Conservation (phyloP, 2,888 invertebrate genomes). For the Cerastis rubricosa region DNA sequence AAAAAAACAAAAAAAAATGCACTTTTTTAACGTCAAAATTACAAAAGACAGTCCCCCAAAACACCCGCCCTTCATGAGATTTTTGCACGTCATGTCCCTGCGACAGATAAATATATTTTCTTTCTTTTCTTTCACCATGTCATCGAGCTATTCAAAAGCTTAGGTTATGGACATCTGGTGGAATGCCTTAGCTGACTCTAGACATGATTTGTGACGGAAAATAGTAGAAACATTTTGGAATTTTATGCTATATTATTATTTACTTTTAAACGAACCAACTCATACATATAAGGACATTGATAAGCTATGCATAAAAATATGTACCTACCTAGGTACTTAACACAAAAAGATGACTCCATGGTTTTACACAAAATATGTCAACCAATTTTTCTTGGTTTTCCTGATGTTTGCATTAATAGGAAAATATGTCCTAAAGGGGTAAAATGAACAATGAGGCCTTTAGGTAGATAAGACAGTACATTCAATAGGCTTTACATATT, state of each 20-base stretch:
- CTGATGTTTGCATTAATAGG: conserved; percentile 19
- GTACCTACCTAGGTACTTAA: neutral
- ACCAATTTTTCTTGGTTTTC: conserved; percentile 27
- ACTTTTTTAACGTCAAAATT: no score
- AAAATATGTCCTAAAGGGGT: conserved; percentile 5
- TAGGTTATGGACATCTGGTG: neutral
- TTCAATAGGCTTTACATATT: neutral
- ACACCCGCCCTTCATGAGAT: no score
- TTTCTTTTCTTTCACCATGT: neutral
- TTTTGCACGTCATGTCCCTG: no score
- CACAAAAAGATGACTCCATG: neutral
- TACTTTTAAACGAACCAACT: neutral
- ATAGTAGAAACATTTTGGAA: neutral
- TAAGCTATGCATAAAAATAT: neutral
- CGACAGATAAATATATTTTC: no score
- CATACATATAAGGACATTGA: neutral
- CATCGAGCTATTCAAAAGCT: neutral
- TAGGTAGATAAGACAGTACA: conserved; percentile 15
- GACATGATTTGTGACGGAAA: neutral
- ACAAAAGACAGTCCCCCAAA: no score
- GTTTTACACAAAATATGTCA: conserved; percentile 20
- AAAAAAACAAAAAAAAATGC: no score
- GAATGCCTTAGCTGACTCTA: neutral
- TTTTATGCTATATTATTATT: neutral
- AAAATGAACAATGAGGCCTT: neutral